Conservation (phyloP, 2,888 invertebrate genomes). For the Thymelicus acteon region DNA sequence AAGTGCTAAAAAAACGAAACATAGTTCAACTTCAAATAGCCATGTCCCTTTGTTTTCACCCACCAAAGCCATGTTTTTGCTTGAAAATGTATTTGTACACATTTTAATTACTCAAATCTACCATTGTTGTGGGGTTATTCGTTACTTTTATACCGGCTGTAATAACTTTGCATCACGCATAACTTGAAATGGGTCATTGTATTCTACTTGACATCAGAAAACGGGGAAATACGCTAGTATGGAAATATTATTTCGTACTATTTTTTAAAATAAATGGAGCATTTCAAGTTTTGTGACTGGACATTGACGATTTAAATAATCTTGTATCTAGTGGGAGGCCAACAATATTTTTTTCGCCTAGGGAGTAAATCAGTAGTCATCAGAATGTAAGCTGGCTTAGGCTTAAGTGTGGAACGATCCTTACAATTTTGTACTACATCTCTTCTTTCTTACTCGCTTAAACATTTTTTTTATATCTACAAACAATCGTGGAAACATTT, state of each 20-base stretch:
- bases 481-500: too few species aligned
- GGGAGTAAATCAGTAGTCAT: too few species aligned
- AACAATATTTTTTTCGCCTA: too few species aligned
- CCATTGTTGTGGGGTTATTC: conserved; percentile 35
- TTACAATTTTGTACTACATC: too few species aligned
- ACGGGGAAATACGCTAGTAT: conserved; percentile 27
- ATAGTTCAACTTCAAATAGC: conserved; percentile 16
- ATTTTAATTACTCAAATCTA: conserved; percentile 37
- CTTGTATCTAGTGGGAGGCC: too few species aligned
- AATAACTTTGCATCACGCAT: conserved; percentile 38
- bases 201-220: conserved; percentile 36
- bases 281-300: conserved; percentile 2
- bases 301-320: too few species aligned
- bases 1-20: background rate
- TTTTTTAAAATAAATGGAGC: conserved; percentile 1
- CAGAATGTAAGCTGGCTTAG: too few species aligned
- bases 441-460: too few species aligned
- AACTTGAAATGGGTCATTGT: conserved; percentile 38
- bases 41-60: conserved; percentile 20
- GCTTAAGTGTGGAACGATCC: too few species aligned
- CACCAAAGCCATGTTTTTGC: conserved; percentile 21
- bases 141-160: conserved; percentile 35
- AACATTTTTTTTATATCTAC: too few species aligned
- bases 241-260: conserved; percentile 6
- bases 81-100: conserved; percentile 33